Base-by-base conservation (phyloP, 1,140 invertebrate species). In the Ceratina japonica region DNA sequence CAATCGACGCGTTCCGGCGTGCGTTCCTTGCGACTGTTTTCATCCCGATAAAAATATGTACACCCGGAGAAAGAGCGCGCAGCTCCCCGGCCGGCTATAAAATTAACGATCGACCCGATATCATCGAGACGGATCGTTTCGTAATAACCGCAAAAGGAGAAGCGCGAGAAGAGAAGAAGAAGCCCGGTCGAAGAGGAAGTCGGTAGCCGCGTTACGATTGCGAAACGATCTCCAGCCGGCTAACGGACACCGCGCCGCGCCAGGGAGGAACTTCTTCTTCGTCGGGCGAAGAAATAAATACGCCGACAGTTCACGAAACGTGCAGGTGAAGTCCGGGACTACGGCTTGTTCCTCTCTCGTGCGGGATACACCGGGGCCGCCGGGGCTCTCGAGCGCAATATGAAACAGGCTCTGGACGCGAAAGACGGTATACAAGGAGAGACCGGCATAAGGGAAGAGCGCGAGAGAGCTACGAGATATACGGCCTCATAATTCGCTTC, bases 401-500 rank as follows among this genome's bases (percentile, higher is more conserved):
- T 74, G 64, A 71, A 63, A 65, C 37, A 74, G 59, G 12, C 31
- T 37, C 0, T n/a, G 37, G 12, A 15, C 44, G 44, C 22, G 56
- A 49, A 37, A 61, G 71, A 74, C 44, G 61, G 13, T 70, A 66
- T 16, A 22, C 31, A 56, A 54, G 16, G 31, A 68, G 69, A 64
- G 79, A 71, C 18, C 56, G 61, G 7, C 1, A 15, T 27, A 37
- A 63, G 10, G n/a, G 44, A 59, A n/a, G 27, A 24, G 18, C 80
- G 27, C 71, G 58, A 64, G 61, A 70, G 70, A 70, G 74, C 22
- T 54, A 71, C 12, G 20, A 52, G 72, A 87, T 85, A 85, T 86
- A 86, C 66, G 81, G 68, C 63, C 72, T 89, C 87, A 89, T 89
- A 89, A 88, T 88, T 90, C 87, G 84, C 78, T 84, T 88, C 85